Evolutionary conservation across 2,888 invertebrate species (phyloP), one percentile per base, ranked within the genome.

Genomic region (Cheilosia vernalis): DNA sequence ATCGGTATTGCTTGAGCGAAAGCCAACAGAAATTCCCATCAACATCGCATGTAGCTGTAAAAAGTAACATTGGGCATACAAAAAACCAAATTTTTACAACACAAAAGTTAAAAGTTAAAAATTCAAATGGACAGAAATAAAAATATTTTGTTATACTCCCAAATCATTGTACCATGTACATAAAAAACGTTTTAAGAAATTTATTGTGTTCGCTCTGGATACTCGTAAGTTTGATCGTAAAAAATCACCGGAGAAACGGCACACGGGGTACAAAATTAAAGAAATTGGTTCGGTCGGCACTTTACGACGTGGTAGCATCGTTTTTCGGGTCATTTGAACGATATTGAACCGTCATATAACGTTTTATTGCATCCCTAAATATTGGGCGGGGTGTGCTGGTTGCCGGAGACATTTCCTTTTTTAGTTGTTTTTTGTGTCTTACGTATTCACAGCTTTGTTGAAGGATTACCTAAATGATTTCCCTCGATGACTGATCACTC

Each of bases 131-230:
- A 55, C 42, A 40, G 66, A 66, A 70, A 21, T 19, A 51, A 51
- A 51, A 24, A 51, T 21, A 13, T 21, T 27, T 27, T 37, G 63
- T 64, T 51, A 55, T 67, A 61, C 67, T 61, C 66, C 64, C 60
- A 40, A 70, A 79, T 69, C 40, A 81, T 73, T 33, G 69, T 80
- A 9, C 1, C 30, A 9, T 30, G 30, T 7, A 85, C 85, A 85
- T 85, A 85, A 85, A 85, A 85, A 85, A 85, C 85, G 81, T 85
- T 85, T 85, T 85, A 85, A 85, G 76, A 72, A 81, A 85, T 81
- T 85, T 85, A 85, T 85, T 81, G 77, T 72, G 63, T 58, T 77
- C 85, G 85, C 80, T 85, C 85, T 85, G 72, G 76, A 85, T 81
- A 85, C 69, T 27, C 51, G 51, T 51, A 51, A 51, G 80, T 85